These are phyloP conservation scores for Dicranocentrus wangi DNA, from an alignment of 2,888 invertebrate genomes.

Conservation along the genomic window DNA sequence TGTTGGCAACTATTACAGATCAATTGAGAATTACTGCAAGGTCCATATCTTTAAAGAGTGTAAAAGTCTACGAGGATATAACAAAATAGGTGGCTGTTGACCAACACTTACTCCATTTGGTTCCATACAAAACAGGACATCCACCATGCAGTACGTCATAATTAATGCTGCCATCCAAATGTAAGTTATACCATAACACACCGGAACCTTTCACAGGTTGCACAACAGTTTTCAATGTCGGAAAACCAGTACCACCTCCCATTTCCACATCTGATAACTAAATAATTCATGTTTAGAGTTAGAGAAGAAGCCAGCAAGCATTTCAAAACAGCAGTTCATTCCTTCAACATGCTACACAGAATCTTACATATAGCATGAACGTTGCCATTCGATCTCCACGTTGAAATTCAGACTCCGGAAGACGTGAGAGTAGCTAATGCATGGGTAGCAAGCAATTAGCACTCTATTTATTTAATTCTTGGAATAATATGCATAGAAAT, in stretches of 20 bases:
- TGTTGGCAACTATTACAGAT: conserved; percentile 75
- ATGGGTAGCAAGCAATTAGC: neutral
- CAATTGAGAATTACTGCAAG: neutral
- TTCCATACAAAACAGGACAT: conserved; percentile 76
- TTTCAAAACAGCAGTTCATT: neutral
- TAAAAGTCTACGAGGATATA: neutral
- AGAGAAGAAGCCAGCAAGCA: neutral
- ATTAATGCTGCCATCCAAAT: conserved; percentile 75
- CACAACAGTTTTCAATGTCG: conserved; percentile 73
- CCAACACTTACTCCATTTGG: conserved; percentile 75
- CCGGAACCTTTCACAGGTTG: conserved; percentile 74
- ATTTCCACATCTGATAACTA: conserved; percentile 69
- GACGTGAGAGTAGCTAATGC: neutral
- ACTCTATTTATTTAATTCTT: too few relatives aligned
- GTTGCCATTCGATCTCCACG: conserved; percentile 73
- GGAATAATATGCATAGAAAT: neutral
- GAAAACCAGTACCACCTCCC: conserved; percentile 74
- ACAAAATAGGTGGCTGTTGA: neutral
- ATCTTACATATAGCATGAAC: conserved; percentile 74
- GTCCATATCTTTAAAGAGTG: neutral
- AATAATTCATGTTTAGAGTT: neutral
- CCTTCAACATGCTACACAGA: neutral
- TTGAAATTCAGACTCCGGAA: conserved; percentile 52
- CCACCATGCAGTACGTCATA: conserved; percentile 76
- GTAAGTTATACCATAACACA: conserved; percentile 76